These are phyloP conservation scores for Piscicola geometra DNA, from an alignment of 2,888 invertebrate species.

Conservation along the genomic window DNA sequence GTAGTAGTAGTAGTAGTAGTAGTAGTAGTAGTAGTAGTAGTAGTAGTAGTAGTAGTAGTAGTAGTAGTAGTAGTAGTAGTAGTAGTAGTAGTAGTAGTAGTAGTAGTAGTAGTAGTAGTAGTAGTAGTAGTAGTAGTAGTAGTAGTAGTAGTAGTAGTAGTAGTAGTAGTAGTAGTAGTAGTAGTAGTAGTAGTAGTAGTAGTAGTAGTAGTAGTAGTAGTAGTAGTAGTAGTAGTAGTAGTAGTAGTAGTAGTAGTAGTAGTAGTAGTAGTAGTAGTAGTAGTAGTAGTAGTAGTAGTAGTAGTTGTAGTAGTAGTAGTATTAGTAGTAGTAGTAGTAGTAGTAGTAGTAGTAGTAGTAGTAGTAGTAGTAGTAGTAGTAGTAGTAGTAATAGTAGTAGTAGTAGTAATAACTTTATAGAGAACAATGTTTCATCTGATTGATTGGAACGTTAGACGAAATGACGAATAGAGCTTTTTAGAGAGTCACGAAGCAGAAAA, in stretches of 20 bases:
- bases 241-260: slow-evolving; percentile 25
- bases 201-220: slow-evolving; percentile 32
- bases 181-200: slow-evolving; percentile 31
- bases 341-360: neutral
- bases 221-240: slow-evolving; percentile 32
- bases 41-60: slow-evolving; percentile 32
- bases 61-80: slow-evolving; percentile 32
- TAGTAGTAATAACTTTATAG: too few species aligned
- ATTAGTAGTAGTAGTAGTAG: neutral
- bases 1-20: slow-evolving; percentile 29
- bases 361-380: neutral
- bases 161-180: slow-evolving; percentile 30
- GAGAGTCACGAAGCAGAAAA: too few species aligned
- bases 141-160: slow-evolving; percentile 29
- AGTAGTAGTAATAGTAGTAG: neutral
- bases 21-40: slow-evolving; percentile 32
- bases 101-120: slow-evolving; percentile 30
- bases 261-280: slow-evolving; percentile 27
- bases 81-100: slow-evolving; percentile 26
- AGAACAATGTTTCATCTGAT: too few species aligned
- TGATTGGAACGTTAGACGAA: too few species aligned
- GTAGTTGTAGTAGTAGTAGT: neutral
- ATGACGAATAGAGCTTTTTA: too few species aligned
- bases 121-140: slow-evolving; percentile 28
- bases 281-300: slow-evolving; percentile 27